Conservation (phyloP, 2,113 vertebrate species). For the Nycticryphes semicollaris region DNA sequence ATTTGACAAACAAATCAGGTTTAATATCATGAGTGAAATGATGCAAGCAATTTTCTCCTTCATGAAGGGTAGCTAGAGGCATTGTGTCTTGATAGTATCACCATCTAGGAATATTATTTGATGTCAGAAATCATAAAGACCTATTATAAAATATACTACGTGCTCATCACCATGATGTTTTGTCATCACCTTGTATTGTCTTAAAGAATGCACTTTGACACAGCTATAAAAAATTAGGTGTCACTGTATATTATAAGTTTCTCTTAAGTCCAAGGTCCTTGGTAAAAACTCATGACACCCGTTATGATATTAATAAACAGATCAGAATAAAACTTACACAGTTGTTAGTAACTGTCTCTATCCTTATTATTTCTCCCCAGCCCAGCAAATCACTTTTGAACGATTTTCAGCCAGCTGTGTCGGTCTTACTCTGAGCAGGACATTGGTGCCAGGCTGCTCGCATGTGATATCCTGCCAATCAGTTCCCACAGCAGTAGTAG, state of each 20-base stretch:
- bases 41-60: constrained; percentile 19
- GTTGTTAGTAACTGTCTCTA: background rate
- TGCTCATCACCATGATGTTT: background rate
- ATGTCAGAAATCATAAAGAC: background rate
- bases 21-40: constrained; percentile 30
- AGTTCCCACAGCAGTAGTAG: background rate
- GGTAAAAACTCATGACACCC: background rate
- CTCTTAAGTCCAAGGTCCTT: background rate
- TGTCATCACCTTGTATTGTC: background rate
- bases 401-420: background rate
- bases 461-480: background rate
- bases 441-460: background rate
- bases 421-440: background rate
- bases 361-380: background rate
- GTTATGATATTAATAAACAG: background rate
- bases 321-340: background rate
- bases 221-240: background rate
- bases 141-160: background rate
- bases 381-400: background rate
- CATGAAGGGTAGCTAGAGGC: background rate
- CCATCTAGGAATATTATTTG: background rate
- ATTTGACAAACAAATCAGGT: constrained; percentile 56
- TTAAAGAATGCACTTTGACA: background rate
- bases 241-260: background rate
- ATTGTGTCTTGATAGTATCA: background rate